Base-by-base conservation (phyloP, 2,888 invertebrate species). In the Acleris laterana region DNA sequence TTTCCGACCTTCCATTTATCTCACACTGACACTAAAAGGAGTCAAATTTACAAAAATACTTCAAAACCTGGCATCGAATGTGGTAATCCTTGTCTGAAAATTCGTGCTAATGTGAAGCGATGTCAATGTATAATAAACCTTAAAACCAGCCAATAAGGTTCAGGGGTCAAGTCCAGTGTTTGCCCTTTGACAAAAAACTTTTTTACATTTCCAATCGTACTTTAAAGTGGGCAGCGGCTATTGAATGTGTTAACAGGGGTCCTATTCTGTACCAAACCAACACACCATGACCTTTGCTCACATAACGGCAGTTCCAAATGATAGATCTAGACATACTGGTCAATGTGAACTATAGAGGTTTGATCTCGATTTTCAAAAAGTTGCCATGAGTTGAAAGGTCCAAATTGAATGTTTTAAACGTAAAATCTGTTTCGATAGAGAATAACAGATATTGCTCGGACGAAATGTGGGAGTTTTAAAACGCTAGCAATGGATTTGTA, bases 151-250 rank as follows among this genome's bases (percentile, higher is more conserved):
- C 1, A 16, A 13, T 57, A 62, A 22, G 46, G 56, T 51, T 22
- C 13, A 32, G 3, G 3, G 2, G 17, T 5, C 6, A 13, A 5
- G 4, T 17, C 28, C 50, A 7, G n/a, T 22, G 49, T 32, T 17
- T 66, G 56, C 57, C 66, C 66, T 66, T 66, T 66, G 61, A 66
- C 66, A 66, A 66, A 61, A 66, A 66, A 66, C 66, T 66, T 66
- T 66, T 66, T 62, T 48, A 62, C 66, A 66, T 62, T 66, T 62
- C 48, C 61, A 62, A 66, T 66, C 50, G 65, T 50, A 55, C 61
- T 61, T 38, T 17, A 48, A 25, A 62, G 44, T 61, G 60, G 55
- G 56, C 62, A 57, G 63, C 25, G 64, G 55, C 42, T 25, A 60
- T 55, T 65, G 59, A 64, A 49, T 46, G 38, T 25, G 50, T 46